Evolutionary conservation across 2,113 vertebrate species (phyloP).

Genomic region (Collichthys lucidus): DNA sequence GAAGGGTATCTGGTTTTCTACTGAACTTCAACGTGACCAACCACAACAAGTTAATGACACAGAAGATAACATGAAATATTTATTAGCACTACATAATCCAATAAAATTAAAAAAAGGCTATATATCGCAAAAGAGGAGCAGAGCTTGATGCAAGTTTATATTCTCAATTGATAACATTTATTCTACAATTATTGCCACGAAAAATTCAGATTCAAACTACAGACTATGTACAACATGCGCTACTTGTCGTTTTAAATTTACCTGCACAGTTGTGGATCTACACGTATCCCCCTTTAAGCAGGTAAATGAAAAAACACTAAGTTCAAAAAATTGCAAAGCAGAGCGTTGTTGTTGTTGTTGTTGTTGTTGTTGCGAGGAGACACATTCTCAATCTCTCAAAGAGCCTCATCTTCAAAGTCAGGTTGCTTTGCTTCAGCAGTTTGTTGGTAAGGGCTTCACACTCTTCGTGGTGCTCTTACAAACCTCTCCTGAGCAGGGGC

Average conservation of each 20-base stretch:
- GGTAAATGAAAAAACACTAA: conserved; percentile 15
- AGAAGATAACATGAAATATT: not conserved
- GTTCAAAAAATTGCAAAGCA: not conserved
- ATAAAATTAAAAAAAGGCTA: not conserved
- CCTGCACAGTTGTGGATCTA: not conserved
- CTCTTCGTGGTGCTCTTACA: conserved; percentile 12
- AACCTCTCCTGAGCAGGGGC: conserved; percentile 27
- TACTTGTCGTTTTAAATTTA: not conserved
- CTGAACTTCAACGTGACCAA: not conserved
- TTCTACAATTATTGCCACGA: not conserved
- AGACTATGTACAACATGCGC: not conserved
- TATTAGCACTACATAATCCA: not conserved
- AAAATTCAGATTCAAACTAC: not conserved
- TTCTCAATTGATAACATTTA: not conserved
- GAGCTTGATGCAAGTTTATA: not conserved
- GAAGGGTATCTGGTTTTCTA: too few species aligned
- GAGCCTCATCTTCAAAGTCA: conserved; percentile 44
- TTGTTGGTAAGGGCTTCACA: conserved; percentile 10
- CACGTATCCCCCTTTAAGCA: not conserved
- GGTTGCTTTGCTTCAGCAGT: conserved; percentile 18
- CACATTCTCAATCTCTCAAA: conserved; percentile 27
- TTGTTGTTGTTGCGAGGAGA: conserved; percentile 1
- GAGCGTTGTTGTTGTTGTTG: not conserved
- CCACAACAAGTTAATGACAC: not conserved
- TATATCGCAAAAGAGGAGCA: not conserved